phyloP scores from a whole-genome alignment of 1,140 invertebrate genomes.

The Caenorhabditis tropicalis region DNA sequence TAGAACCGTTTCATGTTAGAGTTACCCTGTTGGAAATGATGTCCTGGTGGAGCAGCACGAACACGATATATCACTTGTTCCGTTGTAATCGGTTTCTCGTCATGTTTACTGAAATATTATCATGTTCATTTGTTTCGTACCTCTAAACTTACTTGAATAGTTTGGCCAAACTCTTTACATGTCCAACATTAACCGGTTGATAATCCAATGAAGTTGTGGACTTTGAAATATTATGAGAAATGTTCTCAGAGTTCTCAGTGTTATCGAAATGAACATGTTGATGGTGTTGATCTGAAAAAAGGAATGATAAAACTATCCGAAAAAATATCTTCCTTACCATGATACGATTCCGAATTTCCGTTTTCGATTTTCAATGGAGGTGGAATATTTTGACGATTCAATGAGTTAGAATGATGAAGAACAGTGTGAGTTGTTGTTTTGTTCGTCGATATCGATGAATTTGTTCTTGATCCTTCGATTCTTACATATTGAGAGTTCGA shows the following conservation, averaged over 20 bases:
- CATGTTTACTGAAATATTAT: not conserved
- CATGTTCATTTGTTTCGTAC: not conserved
- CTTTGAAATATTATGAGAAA: not conserved
- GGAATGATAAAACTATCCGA: not conserved
- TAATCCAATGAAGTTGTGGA: not conserved
- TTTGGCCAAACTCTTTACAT: not conserved
- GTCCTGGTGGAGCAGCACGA: slow-evolving; percentile 27
- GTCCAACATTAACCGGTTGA: not conserved
- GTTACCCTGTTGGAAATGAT: slow-evolving; percentile 41
- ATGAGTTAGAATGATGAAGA: not conserved
- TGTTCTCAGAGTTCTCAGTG: slow-evolving; percentile 24
- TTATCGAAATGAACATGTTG: not conserved
- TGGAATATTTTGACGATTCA: slow-evolving; percentile 31
- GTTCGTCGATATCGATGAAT: not conserved
- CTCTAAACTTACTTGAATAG: not conserved
- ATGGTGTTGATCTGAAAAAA: not conserved
- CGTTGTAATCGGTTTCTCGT: slow-evolving; percentile 10
- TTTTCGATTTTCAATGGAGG: slow-evolving; percentile 28
- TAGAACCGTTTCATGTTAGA: not conserved
- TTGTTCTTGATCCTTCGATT: not conserved
- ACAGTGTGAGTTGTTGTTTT: not conserved
- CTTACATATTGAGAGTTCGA: not conserved
- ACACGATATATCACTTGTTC: slow-evolving; percentile 1
- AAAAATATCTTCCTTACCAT: not conserved
- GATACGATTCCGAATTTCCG: not conserved